Conservation (phyloP, 2,113 vertebrate genomes). For the Myrmecophaga tridactyla region DNA sequence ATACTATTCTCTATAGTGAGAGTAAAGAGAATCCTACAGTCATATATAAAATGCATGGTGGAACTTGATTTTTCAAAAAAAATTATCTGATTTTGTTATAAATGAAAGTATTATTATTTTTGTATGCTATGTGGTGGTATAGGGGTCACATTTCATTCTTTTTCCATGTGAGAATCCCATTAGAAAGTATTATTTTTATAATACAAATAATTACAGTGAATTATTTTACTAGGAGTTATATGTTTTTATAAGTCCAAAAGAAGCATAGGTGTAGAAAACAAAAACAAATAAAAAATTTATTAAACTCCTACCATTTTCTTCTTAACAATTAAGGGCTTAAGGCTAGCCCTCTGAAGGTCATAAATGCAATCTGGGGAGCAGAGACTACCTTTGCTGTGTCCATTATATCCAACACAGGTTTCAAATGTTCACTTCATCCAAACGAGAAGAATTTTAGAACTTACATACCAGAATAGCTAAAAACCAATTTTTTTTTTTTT, state of each 20-base stretch:
- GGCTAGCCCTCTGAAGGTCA: background rate
- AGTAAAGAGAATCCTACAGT: background rate
- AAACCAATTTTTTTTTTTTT: background rate
- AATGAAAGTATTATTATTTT: background rate
- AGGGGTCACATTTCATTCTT: too few relatives aligned
- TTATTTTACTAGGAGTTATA: background rate
- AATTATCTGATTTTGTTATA: background rate
- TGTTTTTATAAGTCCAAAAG: background rate
- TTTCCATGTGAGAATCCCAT: too few relatives aligned
- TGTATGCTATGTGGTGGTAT: too few relatives aligned
- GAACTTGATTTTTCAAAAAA: background rate
- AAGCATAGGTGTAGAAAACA: background rate
- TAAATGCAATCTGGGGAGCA: background rate
- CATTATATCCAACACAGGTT: background rate
- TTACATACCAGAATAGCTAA: background rate
- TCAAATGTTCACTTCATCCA: background rate
- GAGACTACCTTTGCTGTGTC: background rate
- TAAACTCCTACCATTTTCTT: background rate
- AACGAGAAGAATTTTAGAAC: background rate
- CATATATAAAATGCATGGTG: background rate
- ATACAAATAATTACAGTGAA: background rate
- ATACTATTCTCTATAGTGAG: background rate
- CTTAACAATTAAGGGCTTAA: background rate
- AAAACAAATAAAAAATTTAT: background rate
- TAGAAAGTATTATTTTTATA: background rate